Conservation (phyloP, 2,113 vertebrate species). For the Tenebrosternarchus preto region DNA sequence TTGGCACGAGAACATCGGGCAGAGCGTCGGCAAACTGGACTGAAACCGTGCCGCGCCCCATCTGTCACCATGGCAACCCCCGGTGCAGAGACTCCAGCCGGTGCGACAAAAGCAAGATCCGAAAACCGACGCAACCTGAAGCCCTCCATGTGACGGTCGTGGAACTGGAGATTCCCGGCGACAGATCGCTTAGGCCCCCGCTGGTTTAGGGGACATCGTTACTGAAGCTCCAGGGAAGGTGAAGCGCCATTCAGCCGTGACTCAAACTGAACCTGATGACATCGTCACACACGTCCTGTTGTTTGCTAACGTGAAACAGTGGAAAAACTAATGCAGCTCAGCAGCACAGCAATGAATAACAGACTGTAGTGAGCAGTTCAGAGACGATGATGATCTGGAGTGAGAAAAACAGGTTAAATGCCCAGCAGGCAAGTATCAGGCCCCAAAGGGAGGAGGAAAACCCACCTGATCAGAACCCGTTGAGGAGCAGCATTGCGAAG, state of each 20-base stretch:
- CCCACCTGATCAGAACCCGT: neutral
- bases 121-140: constrained; percentile 22
- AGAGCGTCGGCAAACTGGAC: neutral
- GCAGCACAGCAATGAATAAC: too few species aligned
- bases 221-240: too few species aligned
- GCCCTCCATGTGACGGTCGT: neutral
- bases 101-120: neutral
- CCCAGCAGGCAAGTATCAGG: neutral
- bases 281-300: neutral
- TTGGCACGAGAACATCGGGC: neutral
- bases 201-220: too few species aligned
- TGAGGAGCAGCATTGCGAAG: neutral
- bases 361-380: neutral
- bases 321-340: neutral
- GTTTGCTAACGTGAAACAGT: neutral
- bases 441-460: neutral
- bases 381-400: neutral
- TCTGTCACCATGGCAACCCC: neutral
- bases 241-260: neutral
- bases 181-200: neutral
- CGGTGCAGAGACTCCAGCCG: neutral
- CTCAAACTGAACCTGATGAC: neutral
- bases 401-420: neutral
- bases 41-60: neutral
- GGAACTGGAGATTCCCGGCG: neutral